phyloP scores from a whole-genome alignment of 1,140 invertebrate species.

The Drosophila nebulosa region DNA sequence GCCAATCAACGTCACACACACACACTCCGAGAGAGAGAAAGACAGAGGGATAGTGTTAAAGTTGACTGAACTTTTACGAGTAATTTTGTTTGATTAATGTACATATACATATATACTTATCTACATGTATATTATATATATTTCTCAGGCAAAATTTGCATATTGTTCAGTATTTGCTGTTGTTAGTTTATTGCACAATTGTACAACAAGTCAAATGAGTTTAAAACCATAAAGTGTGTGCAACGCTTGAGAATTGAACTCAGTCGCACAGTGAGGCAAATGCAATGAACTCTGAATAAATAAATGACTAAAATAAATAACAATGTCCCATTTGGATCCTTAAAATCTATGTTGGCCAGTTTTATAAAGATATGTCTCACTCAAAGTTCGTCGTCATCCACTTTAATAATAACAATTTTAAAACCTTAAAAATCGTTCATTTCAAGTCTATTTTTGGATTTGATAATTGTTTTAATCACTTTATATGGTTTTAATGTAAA shows the following conservation, averaged over 20 bases:
- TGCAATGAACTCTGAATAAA: not conserved
- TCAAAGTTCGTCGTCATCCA: too few species aligned
- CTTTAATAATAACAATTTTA: too few species aligned
- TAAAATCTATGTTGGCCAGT: too few species aligned
- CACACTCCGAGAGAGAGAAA: too few species aligned
- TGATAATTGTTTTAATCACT: too few species aligned
- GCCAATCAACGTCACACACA: not conserved
- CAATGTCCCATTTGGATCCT: not conserved
- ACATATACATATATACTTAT: not conserved
- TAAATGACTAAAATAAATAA: not conserved
- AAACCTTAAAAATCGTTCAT: too few species aligned
- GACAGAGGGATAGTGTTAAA: not conserved
- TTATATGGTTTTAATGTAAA: too few species aligned
- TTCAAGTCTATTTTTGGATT: too few species aligned
- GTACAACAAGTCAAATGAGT: slow-evolving; percentile 65
- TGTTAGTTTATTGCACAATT: slow-evolving; percentile 65
- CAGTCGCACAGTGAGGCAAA: slow-evolving; percentile 20
- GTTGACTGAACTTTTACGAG: slow-evolving; percentile 14
- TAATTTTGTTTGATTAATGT: slow-evolving; percentile 8
- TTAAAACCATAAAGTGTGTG: slow-evolving; percentile 53
- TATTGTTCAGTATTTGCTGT: slow-evolving; percentile 56
- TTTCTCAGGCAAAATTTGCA: slow-evolving; percentile 51
- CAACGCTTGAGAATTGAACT: not conserved
- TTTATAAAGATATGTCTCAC: too few species aligned
- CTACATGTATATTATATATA: not conserved